These are phyloP conservation scores for Cygnus olor DNA, from an alignment of 2,797 vertebrate genomes.

Conservation along the genomic window DNA sequence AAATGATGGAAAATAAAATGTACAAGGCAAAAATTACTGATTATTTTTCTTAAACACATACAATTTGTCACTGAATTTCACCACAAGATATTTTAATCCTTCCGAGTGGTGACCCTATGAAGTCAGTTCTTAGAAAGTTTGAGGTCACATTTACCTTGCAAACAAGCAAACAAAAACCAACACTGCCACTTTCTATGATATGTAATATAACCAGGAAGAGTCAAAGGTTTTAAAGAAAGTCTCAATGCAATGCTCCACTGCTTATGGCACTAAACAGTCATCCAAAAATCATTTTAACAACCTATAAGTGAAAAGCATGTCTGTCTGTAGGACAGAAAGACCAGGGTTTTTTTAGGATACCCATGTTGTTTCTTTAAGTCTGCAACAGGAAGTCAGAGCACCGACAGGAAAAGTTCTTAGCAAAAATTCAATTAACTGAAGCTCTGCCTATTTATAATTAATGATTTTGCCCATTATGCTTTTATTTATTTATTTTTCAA, in stretches of 20 bases:
- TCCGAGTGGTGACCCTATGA: neutral
- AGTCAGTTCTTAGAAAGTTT: neutral
- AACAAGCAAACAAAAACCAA: neutral
- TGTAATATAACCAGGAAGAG: neutral
- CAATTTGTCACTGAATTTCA: neutral
- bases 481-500: neutral
- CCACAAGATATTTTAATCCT: neutral
- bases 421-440: slow-evolving; percentile 13
- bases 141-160: neutral
- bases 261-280: neutral
- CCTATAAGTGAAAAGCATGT: neutral
- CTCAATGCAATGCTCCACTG: neutral
- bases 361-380: neutral
- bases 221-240: neutral
- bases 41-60: neutral
- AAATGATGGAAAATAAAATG: neutral
- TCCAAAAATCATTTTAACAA: neutral
- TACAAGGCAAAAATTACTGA: neutral
- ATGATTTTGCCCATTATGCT: neutral
- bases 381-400: neutral
- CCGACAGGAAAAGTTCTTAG: neutral
- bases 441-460: neutral
- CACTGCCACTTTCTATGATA: neutral
- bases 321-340: neutral
- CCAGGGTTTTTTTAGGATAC: neutral